Conservation (phyloP, 2,797 vertebrate genomes). For the Sebastolobus altivelis region DNA sequence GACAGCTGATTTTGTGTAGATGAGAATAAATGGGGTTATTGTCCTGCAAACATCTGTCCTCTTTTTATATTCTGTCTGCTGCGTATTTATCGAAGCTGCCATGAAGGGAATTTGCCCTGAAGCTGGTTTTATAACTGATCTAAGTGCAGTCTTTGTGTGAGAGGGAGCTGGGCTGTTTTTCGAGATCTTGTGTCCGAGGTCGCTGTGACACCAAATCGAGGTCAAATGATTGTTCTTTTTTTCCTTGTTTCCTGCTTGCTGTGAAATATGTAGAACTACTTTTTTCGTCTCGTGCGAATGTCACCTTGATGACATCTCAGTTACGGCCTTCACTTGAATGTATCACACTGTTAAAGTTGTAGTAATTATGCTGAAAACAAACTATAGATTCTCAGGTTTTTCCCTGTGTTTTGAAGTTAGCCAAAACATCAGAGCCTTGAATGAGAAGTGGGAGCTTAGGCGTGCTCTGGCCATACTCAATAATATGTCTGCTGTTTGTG, state of each 20-base stretch:
- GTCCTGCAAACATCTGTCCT: slow-evolving; percentile 22
- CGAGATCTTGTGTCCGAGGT: not conserved
- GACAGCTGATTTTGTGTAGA: slow-evolving; percentile 56
- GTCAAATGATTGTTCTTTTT: not conserved
- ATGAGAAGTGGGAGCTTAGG: slow-evolving; percentile 31
- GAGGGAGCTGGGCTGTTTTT: slow-evolving; percentile 5
- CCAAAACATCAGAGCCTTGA: slow-evolving; percentile 64
- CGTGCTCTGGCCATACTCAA: slow-evolving; percentile 30
- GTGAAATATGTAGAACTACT: not conserved
- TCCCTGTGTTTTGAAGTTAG: slow-evolving; percentile 17
- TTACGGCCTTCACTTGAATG: not conserved
- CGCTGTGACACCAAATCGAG: not conserved
- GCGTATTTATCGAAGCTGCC: not conserved
- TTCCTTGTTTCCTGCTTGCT: not conserved
- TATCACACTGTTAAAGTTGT: not conserved
- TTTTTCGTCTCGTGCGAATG: not conserved
- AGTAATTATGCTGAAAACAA: not conserved
- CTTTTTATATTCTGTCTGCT: not conserved
- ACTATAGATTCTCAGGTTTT: not conserved
- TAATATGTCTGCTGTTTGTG: slow-evolving; percentile 42
- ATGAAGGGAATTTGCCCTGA: slow-evolving; percentile 16
- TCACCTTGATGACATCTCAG: not conserved
- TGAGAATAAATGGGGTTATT: slow-evolving; percentile 69
- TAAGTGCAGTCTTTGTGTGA: slow-evolving; percentile 15
- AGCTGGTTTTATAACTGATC: slow-evolving; percentile 13